Base-by-base conservation (phyloP, 2,888 invertebrate genomes). In the Cyclophora punctaria region DNA sequence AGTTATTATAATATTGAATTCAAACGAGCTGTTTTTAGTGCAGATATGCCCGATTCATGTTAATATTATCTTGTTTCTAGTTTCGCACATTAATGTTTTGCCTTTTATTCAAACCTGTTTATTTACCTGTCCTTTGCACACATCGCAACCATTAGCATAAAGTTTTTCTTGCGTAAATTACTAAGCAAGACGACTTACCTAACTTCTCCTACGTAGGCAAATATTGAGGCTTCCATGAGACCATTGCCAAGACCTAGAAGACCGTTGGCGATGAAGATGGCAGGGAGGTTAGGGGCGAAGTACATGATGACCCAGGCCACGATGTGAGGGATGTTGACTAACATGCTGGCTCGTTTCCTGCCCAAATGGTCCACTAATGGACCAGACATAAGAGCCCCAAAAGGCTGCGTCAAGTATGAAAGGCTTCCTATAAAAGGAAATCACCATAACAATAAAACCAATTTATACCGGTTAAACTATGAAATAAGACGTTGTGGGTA, bases 201-300 rank as follows among this genome's bases (percentile, higher is more conserved):
- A 41, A 91, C 89, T 77, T 91, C 91, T 3, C 90, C 90, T 5
- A 91, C 87, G 60, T 91, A 91, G 1, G 90, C 87, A 49, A 89
- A 82, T 44, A 90, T 87, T 0, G 91, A 91, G 0, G 90, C 90
- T 61, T 91, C 90, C 90, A 91, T 90, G 35, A 91, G 79, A 0
- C 91, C 91, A 5, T 89, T 85, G 0, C 91, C 90, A 1, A 91
- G 58, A 0, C 91, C 91, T 42, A 90, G 71, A 5, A 91, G 64
- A 3, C 83, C 83, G 44, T 83, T 89, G 0, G 90, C 90, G 3
- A 82, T 64, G 65, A 89, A 90, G 34, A 91, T 70, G 1, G 78
- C 69, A 1, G 83, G 75, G 1, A 88, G 61, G 44, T 89, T 80
- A 67, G 78, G 80, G 0, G 90, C 78, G 53, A 78, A 84, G 67